phyloP scores from a whole-genome alignment of 1,140 invertebrate species.

The Habropoda laboriosa region DNA sequence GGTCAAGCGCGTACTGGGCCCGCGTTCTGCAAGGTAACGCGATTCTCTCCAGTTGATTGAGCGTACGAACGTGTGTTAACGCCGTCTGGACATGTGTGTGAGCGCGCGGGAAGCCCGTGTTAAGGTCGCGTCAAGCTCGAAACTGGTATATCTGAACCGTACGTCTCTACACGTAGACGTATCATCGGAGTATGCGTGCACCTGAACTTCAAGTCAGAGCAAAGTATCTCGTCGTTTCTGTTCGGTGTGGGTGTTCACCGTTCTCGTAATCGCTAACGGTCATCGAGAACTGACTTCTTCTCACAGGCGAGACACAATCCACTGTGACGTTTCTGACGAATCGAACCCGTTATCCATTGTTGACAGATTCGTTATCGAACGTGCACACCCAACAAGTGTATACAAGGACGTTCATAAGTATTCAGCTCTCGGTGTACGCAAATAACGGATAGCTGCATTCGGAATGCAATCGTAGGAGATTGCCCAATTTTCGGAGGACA shows the following conservation, averaged over 20 bases:
- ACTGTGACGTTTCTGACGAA: neutral
- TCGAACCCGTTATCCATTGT: constrained; percentile 48
- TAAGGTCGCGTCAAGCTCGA: constrained; percentile 36
- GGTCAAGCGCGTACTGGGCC: constrained; percentile 77
- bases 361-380: constrained; percentile 43
- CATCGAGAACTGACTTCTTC: constrained; percentile 20
- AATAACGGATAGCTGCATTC: constrained; percentile 25
- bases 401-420: constrained; percentile 26
- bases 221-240: neutral
- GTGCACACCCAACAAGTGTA: constrained; percentile 23
- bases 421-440: constrained; percentile 4
- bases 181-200: neutral
- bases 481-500: no score
- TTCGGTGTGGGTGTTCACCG: neutral
- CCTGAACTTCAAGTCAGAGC: neutral
- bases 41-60: constrained; percentile 78
- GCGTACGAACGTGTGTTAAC: constrained; percentile 71
- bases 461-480: constrained; percentile 7
- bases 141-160: neutral
- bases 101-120: constrained; percentile 26
- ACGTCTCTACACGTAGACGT: no score
- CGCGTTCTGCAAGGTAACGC: constrained; percentile 74
- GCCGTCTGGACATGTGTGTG: constrained; percentile 21
- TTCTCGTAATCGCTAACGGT: constrained; percentile 15
- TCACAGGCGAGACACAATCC: constrained; percentile 7